Percentiles rank a stretch among this genome's conserved stretches.
Conservation (phyloP, 2,113 vertebrate species). For the Pampusana beccarii region DNA sequence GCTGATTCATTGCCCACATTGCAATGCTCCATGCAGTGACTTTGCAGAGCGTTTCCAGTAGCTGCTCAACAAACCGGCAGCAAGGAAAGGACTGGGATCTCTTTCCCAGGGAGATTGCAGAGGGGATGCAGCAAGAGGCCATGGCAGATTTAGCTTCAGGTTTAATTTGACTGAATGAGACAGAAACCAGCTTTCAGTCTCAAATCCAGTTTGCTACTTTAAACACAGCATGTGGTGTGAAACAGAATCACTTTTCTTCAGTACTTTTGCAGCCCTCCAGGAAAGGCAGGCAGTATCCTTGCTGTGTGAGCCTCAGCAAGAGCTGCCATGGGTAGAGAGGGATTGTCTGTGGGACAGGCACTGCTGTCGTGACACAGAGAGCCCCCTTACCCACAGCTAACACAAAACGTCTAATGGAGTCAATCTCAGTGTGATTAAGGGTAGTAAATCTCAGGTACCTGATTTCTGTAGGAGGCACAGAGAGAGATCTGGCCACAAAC, state of each 20-base stretch:
- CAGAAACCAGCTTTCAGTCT: neutral
- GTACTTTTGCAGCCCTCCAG: neutral
- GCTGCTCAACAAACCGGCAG: neutral
- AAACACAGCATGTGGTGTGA: neutral
- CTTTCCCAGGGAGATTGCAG: neutral
- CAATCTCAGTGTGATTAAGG: neutral
- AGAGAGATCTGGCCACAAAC: neutral
- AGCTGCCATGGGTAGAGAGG: neutral
- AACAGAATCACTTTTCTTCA: neutral
- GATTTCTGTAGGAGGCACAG: neutral
- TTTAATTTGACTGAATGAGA: neutral
- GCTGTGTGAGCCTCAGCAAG: neutral
- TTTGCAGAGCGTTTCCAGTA: neutral
- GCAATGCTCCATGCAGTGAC: neutral
- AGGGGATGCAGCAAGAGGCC: accelerated
- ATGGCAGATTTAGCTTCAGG: neutral
- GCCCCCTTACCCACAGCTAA: neutral
- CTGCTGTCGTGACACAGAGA: neutral
- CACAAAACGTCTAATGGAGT: accelerated
- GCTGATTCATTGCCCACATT: neutral
- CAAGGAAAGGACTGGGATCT: neutral
- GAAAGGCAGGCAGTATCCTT: neutral
- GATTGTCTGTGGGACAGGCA: neutral
- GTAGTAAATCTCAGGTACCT: neutral
- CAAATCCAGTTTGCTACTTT: neutral